phyloP scores from a whole-genome alignment of 2,888 invertebrate genomes.

The Chrysotoxum bicinctum region DNA sequence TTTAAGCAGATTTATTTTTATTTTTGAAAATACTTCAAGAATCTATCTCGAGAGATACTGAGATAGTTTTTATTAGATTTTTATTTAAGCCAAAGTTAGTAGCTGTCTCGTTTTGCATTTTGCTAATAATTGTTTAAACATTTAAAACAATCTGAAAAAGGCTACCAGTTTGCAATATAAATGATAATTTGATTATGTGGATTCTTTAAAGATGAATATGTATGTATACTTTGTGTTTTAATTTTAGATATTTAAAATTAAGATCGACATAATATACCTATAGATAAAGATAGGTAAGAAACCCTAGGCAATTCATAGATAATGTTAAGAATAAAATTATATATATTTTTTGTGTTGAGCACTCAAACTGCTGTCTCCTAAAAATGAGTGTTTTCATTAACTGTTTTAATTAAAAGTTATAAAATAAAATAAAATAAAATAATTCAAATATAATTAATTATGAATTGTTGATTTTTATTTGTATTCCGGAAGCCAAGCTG shows the following conservation, averaged over 20 bases:
- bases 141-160: slow-evolving; percentile 17
- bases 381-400: slow-evolving; percentile 35
- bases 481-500: not conserved
- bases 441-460: slow-evolving; percentile 14
- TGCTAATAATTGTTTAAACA: not conserved
- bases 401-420: slow-evolving; percentile 50
- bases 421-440: slow-evolving; percentile 52
- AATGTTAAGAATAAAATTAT: slow-evolving; percentile 19
- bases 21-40: slow-evolving; percentile 22
- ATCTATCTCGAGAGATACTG: not conserved
- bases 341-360: not conserved
- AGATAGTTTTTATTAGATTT: slow-evolving; percentile 33
- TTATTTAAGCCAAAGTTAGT: slow-evolving; percentile 67
- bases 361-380: slow-evolving; percentile 39
- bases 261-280: not conserved
- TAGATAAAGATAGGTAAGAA: slow-evolving; percentile 33
- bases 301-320: slow-evolving; percentile 64
- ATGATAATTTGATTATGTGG: slow-evolving; percentile 16
- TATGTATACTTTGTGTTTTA: slow-evolving; percentile 18
- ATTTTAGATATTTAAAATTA: not conserved
- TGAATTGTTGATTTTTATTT: not conserved
- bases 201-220: slow-evolving; percentile 38
- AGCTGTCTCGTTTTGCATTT: slow-evolving; percentile 21
- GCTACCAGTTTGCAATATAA: slow-evolving; percentile 65
- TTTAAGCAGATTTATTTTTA: slow-evolving; percentile 48